Evolutionary conservation across 30 jellyfish, hydroid and myxozoan genomes (phyloP).

Genomic region (Catostylus mosaicus): DNA sequence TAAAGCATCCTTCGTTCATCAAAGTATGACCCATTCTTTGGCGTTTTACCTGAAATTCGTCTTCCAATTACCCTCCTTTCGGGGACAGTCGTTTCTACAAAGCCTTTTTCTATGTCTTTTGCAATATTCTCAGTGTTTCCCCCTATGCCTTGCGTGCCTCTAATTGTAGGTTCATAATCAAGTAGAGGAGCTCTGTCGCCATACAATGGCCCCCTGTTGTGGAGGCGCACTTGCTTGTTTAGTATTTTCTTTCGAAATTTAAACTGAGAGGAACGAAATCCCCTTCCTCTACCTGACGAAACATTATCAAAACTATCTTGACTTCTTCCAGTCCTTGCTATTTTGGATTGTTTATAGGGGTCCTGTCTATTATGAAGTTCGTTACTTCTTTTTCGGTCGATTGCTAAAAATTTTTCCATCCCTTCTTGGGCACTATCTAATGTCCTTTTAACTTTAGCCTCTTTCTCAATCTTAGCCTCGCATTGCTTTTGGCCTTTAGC

Average conservation of each 20-base stretch:
- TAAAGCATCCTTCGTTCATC: background rate
- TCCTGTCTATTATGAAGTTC: background rate
- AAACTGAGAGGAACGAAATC: background rate
- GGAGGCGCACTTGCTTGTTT: background rate
- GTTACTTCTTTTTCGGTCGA: background rate
- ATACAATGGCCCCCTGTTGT: background rate
- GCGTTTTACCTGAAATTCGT: background rate
- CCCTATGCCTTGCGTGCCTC: background rate
- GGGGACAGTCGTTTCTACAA: background rate
- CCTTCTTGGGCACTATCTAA: background rate
- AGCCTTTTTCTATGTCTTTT: background rate
- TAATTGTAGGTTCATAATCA: background rate
- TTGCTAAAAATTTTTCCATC: background rate
- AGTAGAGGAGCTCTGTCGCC: conserved; percentile 1
- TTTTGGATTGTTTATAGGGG: background rate
- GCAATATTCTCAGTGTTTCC: background rate
- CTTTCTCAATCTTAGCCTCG: background rate
- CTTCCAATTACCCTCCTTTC: background rate
- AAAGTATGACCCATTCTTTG: background rate
- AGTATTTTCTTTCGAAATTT: background rate
- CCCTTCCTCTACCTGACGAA: background rate
- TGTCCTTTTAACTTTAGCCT: background rate
- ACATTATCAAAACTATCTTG: background rate
- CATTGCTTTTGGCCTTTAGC: background rate
- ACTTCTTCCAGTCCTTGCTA: background rate